phyloP scores from a whole-genome alignment of 1,140 invertebrate species.

The Triops cancriformis region DNA sequence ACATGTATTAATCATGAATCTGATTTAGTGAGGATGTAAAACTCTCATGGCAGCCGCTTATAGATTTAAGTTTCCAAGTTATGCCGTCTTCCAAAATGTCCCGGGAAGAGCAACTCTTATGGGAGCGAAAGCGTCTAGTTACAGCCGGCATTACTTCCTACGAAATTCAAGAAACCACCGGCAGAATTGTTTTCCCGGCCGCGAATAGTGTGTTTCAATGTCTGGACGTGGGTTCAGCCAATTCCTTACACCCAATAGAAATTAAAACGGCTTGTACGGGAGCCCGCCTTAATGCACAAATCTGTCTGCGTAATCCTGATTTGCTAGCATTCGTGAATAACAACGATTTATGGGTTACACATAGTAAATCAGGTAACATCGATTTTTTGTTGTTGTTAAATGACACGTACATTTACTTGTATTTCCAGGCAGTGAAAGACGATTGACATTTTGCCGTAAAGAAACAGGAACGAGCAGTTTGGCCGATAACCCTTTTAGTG shows the following conservation, averaged over 20 bases:
- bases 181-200: conserved; percentile 82
- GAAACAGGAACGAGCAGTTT: conserved; percentile 49
- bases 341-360: conserved; percentile 82
- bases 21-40: conserved; percentile 29
- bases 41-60: conserved; percentile 58
- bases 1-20: conserved; percentile 14
- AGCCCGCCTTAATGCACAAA: conserved; percentile 75
- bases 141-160: conserved; percentile 92
- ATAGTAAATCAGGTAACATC: conserved; percentile 54
- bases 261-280: conserved; percentile 38
- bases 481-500: conserved; percentile 72
- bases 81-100: conserved; percentile 50
- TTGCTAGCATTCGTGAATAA: conserved; percentile 83
- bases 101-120: conserved; percentile 77
- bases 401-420: conserved; percentile 19
- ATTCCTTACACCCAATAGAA: conserved; percentile 19
- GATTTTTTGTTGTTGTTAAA: not conserved
- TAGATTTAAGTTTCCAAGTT: conserved; percentile 63
- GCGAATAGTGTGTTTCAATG: conserved; percentile 74
- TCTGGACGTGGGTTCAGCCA: conserved; percentile 51
- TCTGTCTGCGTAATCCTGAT: conserved; percentile 78
- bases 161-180: conserved; percentile 68
- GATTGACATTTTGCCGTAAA: conserved; percentile 71
- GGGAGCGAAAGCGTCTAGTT: conserved; percentile 79
- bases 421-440: conserved; percentile 43